These are phyloP conservation scores for Acanthiza pusilla DNA, from an alignment of 2,797 vertebrate genomes.

Conservation along the genomic window DNA sequence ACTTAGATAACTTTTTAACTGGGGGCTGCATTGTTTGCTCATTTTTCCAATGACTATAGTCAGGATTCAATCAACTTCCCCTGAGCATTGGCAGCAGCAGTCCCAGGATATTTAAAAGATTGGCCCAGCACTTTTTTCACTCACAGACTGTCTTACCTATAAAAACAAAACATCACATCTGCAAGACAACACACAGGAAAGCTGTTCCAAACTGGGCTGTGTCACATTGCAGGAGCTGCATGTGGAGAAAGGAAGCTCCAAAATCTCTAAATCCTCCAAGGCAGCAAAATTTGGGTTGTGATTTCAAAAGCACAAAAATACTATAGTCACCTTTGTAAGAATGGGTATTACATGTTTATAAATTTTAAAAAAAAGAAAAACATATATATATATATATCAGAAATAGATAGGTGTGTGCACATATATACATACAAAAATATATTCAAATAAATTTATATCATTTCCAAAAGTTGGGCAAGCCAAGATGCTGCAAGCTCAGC, in stretches of 20 bases:
- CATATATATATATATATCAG: background rate
- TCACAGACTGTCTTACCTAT: background rate
- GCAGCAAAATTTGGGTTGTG: background rate
- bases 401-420: rapidly evolving
- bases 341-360: background rate
- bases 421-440: background rate
- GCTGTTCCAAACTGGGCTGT: too few species aligned
- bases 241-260: background rate
- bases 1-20: slow-evolving; percentile 63
- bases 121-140: slow-evolving; percentile 26
- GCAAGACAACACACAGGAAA: rapidly evolving
- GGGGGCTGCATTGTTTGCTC: slow-evolving; percentile 64
- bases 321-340: background rate
- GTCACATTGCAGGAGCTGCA: background rate
- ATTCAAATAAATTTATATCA: background rate
- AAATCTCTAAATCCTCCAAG: rapidly evolving
- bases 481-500: background rate
- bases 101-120: slow-evolving; percentile 68
- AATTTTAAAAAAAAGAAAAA: too few species aligned
- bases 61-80: slow-evolving; percentile 76
- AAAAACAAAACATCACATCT: background rate
- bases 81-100: slow-evolving; percentile 62
- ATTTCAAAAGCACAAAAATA: background rate
- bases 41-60: slow-evolving; percentile 69
- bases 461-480: background rate